Percentiles rank a stretch among this genome's conserved stretches.
phyloP scores from a whole-genome alignment of 2,888 invertebrate genomes.

The Tetropium fuscum region DNA sequence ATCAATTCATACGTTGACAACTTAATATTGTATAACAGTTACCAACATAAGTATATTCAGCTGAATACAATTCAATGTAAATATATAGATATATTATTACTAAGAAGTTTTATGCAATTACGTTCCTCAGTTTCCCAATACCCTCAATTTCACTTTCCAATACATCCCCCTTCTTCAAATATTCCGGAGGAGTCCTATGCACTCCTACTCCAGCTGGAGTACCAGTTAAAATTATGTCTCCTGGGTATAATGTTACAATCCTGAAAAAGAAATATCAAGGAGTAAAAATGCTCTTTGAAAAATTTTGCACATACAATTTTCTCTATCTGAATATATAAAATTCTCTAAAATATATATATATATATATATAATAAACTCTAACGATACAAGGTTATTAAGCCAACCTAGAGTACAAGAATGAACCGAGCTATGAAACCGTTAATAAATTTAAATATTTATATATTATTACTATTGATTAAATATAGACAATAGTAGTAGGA shows the following conservation, averaged over 20 bases:
- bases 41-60: neutral
- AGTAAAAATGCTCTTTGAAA: neutral
- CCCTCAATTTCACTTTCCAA: conserved; percentile 81
- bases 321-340: too few relatives aligned
- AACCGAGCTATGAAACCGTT: conserved; percentile 62
- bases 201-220: conserved; percentile 84
- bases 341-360: too few relatives aligned
- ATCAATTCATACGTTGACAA: too few relatives aligned
- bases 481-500: conserved; percentile 67
- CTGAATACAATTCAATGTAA: neutral
- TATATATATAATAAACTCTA: conserved; percentile 61
- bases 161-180: conserved; percentile 82
- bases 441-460: conserved; percentile 64
- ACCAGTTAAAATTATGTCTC: conserved; percentile 91
- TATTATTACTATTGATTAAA: conserved; percentile 66
- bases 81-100: conserved; percentile 1
- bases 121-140: conserved; percentile 76
- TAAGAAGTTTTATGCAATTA: conserved; percentile 66
- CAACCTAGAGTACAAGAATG: conserved; percentile 64
- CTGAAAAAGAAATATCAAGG: conserved; percentile 71
- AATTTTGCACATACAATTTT: too few relatives aligned
- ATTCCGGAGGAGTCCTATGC: conserved; percentile 82
- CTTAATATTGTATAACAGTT: neutral
- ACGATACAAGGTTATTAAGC: conserved; percentile 63
- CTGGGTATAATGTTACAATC: conserved; percentile 83